Base-by-base conservation (phyloP, 2,888 invertebrate species). In the Alsophila aescularia region DNA sequence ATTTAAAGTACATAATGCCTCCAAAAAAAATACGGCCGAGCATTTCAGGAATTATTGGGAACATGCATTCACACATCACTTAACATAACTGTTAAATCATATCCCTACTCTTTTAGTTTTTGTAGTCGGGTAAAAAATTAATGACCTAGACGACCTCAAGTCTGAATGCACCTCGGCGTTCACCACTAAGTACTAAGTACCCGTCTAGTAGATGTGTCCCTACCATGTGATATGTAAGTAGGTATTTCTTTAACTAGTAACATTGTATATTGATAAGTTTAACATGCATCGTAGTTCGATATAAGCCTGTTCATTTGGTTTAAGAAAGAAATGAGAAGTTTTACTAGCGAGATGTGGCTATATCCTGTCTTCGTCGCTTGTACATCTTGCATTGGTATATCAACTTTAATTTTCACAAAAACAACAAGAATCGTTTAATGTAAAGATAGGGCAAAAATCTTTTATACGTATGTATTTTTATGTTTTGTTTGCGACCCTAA, bases 271-370 rank as follows among this genome's bases (percentile, higher is more conserved):
- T 13, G 1, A 39, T 39, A 47, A 39, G 37, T 60, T 64, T 63
- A 66, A 70, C 69, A 67, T 50, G 63, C 69, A 69, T 73, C 70
- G 68, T 76, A 61, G 65, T 9, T 60, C 66, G 60, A 65, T 70
- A 73, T 73, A 68, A 67, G 68, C 61, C 54, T 64, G 66, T 64
- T 54, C 52, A 58, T 62, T 71, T 69, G 64, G 29, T 36, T 10
- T 35, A 32, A 34, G 21, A 39, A 12, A 27, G 34, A 35, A 24
- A 44, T 44, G 34, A n/a, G 29, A 29, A 1, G n/a, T 2, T 6
- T 6, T 27, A 7, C 2, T 2, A n/a, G 5, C n/a, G 4, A 29
- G 29, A n/a, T 10, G 9, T 29, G 3, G 10, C 1, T 9, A 29
- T 2, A 10, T 9, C 24, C 24, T 24, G 3, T 24, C 24, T 24